These are phyloP conservation scores for Chrysodeixis includens DNA, from an alignment of 2,888 invertebrate genomes.

Conservation along the genomic window DNA sequence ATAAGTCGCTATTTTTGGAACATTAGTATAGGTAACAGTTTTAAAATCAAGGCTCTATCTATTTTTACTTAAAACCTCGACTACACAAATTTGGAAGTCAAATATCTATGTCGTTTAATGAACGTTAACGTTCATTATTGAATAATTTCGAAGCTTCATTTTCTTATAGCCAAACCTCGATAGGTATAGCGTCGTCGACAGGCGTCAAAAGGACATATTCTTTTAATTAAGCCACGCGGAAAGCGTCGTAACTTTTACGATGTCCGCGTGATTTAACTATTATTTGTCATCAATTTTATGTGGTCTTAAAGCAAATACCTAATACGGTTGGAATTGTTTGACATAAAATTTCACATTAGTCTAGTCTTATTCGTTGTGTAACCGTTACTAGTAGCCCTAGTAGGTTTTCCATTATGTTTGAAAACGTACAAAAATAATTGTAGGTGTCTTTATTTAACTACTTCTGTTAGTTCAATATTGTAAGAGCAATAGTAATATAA, in stretches of 20 bases:
- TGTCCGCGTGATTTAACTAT: slow-evolving; percentile 87
- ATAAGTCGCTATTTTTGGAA: too few relatives aligned
- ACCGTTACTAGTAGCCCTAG: too few relatives aligned
- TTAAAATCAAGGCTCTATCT: too few relatives aligned
- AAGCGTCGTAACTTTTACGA: slow-evolving; percentile 87
- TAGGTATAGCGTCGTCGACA: slow-evolving; percentile 52
- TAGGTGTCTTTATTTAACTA: too few relatives aligned
- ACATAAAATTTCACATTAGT: slow-evolving; percentile 68
- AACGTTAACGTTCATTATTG: not conserved
- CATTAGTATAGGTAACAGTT: too few relatives aligned
- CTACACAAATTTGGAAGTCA: not conserved
- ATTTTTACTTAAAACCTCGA: not conserved
- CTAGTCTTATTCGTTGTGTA: slow-evolving; percentile 36
- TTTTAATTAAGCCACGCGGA: slow-evolving; percentile 87
- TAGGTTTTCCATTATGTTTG: too few relatives aligned
- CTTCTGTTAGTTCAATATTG: too few relatives aligned
- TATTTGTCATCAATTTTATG: slow-evolving; percentile 89
- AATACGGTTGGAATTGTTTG: slow-evolving; percentile 67
- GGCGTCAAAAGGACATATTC: slow-evolving; percentile 83
- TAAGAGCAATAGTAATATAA: too few relatives aligned
- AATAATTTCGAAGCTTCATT: not conserved
- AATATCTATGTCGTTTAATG: not conserved
- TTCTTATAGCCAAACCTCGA: slow-evolving; percentile 25
- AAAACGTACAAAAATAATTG: too few relatives aligned
- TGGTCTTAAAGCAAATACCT: slow-evolving; percentile 81